These are phyloP conservation scores for Umimayanthus chanpuru DNA, from an alignment of 92 coral and sea anemone genomes.

Conservation along the genomic window DNA sequence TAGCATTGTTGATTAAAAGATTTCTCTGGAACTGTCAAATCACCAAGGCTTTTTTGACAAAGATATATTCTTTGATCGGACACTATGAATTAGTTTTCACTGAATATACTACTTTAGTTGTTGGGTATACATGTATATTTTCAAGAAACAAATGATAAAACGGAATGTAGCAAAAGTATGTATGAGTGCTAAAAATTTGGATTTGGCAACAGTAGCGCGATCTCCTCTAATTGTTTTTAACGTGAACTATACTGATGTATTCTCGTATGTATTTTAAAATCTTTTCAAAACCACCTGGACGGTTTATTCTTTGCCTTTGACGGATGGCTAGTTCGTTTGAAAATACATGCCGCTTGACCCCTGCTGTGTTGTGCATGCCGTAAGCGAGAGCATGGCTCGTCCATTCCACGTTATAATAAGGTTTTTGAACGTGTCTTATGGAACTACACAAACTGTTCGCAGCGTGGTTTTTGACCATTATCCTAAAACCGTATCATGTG, in stretches of 20 bases:
- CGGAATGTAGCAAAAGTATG: background rate
- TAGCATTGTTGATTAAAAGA: background rate
- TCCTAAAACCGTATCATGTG: conserved; percentile 27
- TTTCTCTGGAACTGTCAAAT: background rate
- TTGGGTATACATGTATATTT: background rate
- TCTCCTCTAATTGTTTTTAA: conserved; percentile 2
- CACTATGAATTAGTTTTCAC: background rate
- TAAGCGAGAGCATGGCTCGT: conserved; percentile 24
- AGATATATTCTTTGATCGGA: conserved; percentile 1
- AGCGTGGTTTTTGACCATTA: conserved; percentile 18
- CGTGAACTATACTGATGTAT: conserved; percentile 1
- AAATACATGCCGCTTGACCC: conserved; percentile 38
- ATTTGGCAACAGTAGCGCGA: background rate
- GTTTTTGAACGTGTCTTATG: conserved; percentile 16
- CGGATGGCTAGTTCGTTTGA: conserved; percentile 32
- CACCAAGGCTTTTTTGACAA: conserved; percentile 8
- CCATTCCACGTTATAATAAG: conserved; percentile 9
- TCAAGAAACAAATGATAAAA: background rate
- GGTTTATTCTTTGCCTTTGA: conserved; percentile 23
- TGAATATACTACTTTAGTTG: background rate
- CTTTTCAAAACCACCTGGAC: conserved; percentile 3
- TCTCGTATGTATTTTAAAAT: background rate
- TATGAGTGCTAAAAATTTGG: background rate
- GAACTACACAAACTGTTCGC: conserved; percentile 12
- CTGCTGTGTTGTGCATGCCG: conserved; percentile 32